A percentile compares a stretch with the other conserved stretches of the same genome.
Conservation (phyloP, 2,797 vertebrate species). For the Tangara arthus region DNA sequence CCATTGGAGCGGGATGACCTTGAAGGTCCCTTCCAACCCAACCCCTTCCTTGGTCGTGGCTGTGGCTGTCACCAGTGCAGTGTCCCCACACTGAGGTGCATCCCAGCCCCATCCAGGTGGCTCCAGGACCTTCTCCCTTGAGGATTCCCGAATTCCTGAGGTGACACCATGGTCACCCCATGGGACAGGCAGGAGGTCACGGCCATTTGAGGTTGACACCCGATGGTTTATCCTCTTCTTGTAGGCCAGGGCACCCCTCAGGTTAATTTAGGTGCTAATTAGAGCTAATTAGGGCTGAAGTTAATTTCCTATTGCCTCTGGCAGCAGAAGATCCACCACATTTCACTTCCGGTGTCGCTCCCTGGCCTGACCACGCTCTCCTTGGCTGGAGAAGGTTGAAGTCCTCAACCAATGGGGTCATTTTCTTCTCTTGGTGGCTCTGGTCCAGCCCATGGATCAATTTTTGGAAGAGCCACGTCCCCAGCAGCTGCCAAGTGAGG, state of each 20-base stretch:
- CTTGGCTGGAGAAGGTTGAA: neutral
- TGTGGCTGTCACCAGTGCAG: neutral
- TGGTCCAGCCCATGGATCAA: neutral
- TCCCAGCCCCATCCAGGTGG: neutral
- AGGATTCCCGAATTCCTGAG: neutral
- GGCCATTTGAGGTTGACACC: rapidly evolving
- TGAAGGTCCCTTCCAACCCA: neutral
- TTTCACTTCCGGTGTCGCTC: rapidly evolving
- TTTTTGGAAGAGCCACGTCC: neutral
- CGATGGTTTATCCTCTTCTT: rapidly evolving
- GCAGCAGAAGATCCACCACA: neutral
- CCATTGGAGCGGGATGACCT: rapidly evolving
- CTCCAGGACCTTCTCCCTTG: neutral
- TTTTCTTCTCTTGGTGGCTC: neutral
- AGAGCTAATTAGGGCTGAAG: neutral
- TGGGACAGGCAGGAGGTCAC: neutral
- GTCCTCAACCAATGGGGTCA: neutral
- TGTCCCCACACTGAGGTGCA: neutral
- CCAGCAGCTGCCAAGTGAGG: neutral
- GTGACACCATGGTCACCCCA: neutral
- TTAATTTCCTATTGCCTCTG: neutral
- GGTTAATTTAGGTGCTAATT: neutral
- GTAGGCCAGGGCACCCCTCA: neutral
- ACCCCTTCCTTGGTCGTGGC: neutral
- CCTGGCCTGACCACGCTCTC: neutral